Base-by-base conservation (phyloP, 2,888 invertebrate genomes). In the Lasiommata megera region DNA sequence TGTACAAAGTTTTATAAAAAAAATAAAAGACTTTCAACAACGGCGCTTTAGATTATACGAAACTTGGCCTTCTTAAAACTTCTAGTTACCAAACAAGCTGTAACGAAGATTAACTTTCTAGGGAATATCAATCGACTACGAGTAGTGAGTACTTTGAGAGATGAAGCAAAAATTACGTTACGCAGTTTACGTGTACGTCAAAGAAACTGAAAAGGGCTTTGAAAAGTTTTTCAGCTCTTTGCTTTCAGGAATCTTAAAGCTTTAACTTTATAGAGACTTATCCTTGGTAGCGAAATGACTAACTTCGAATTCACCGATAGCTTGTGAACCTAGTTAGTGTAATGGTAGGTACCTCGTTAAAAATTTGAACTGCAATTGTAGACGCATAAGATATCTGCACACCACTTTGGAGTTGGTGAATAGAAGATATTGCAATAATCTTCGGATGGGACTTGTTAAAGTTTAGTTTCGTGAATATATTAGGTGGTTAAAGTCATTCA, bases 111-210 rank as follows among this genome's bases (percentile, higher is more conserved):
- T 48, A 60, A 56, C 53, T 53, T 60, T 53, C 36, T 41, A 48
- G 48, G 43, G 18, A 53, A 60, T 52, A 50, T 53, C 56, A 53
- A 56, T 53, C 43, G 50, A 38, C 12, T 28, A 28, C 23, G 12
- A 8, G 28, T 3, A 12, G 6, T n/a, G 9, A 6, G 38, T 14
- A 38, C 37, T 50, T 50, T 50, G 50, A 56, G 56, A 56, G 48
- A 14, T 23, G 48, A 56, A 54, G 57, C 17, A 60, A 60, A 60
- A 57, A 60, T 57, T 44, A 53, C 38, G 23, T 60, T 53, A 60
- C 53, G 43, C 50, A 60, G 47, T 60, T 52, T 56, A 38, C 37
- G 56, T 44, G 48, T 31, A 43, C 57, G 54, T 60, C 60, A 57
- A 60, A 60, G 60, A 34, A 41, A 51, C 48, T 53, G 6, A 11